A percentile compares a stretch with the other conserved stretches of the same genome.
Conservation (phyloP, 2,797 vertebrate genomes). For the Bufotes viridis region DNA sequence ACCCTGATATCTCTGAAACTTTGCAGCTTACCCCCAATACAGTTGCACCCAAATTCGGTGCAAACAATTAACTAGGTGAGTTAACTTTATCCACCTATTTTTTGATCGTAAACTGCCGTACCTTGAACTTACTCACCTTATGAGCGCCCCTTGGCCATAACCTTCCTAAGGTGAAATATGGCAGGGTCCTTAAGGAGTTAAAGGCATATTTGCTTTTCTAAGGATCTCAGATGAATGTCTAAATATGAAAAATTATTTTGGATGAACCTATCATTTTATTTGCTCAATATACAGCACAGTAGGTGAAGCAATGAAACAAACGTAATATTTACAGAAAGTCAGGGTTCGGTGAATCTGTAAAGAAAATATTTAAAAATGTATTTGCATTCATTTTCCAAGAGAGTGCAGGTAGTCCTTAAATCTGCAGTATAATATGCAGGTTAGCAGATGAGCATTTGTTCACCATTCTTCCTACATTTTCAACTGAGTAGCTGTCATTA, state of each 20-base stretch:
- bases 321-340: neutral
- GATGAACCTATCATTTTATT: neutral
- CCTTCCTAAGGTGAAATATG: too few species aligned
- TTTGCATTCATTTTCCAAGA: neutral
- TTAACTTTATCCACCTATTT: too few species aligned
- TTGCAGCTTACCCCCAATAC: too few species aligned
- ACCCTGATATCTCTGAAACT: too few species aligned
- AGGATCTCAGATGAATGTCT: neutral
- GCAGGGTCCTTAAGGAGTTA: too few species aligned
- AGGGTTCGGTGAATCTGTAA: neutral
- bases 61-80: too few species aligned
- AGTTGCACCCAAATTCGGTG: too few species aligned
- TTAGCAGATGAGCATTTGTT: neutral
- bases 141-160: too few species aligned
- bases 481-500: neutral
- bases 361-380: neutral
- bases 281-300: neutral
- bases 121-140: too few species aligned
- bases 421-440: neutral
- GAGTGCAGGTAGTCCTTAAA: neutral
- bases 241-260: neutral
- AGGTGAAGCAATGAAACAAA: neutral
- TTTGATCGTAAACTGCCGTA: too few species aligned
- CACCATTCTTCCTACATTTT: neutral
- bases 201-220: neutral